These are phyloP conservation scores for Dasysyrphus albostriatus DNA, from an alignment of 2,888 invertebrate species.

Conservation along the genomic window DNA sequence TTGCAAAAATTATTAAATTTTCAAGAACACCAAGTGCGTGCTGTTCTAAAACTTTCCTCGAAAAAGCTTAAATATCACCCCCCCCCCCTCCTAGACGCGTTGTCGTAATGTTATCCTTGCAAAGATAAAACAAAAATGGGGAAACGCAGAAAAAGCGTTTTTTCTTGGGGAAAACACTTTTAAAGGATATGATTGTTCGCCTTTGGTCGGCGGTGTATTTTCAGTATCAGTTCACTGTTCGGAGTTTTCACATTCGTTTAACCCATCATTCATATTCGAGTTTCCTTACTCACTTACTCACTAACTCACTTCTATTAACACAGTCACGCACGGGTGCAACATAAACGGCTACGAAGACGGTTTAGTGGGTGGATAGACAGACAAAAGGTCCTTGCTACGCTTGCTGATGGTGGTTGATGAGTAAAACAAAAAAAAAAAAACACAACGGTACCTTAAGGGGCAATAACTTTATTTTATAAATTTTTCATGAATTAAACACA, in stretches of 20 bases:
- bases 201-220: conserved; percentile 56
- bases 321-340: conserved; percentile 55
- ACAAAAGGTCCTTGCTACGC: conserved; percentile 19
- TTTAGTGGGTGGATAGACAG: conserved; percentile 16
- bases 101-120: conserved; percentile 36
- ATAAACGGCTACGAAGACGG: conserved; percentile 6
- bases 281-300: neutral
- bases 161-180: conserved; percentile 44
- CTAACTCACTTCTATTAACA: conserved; percentile 32
- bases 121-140: conserved; percentile 41
- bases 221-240: conserved; percentile 72
- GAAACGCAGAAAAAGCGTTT: conserved; percentile 44
- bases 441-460: conserved; percentile 36
- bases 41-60: conserved; percentile 78
- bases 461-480: conserved; percentile 31
- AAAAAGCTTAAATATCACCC: conserved; percentile 79
- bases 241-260: conserved; percentile 72
- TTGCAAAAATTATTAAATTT: conserved; percentile 22
- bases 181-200: conserved; percentile 44
- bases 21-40: conserved; percentile 54
- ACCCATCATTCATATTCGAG: conserved; percentile 22
- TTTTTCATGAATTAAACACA: conserved; percentile 41
- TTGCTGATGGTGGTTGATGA: neutral
- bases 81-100: neutral
- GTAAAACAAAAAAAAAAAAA: neutral